phyloP scores from a whole-genome alignment of 1,140 invertebrate genomes.

The Trissolcus basalis region DNA sequence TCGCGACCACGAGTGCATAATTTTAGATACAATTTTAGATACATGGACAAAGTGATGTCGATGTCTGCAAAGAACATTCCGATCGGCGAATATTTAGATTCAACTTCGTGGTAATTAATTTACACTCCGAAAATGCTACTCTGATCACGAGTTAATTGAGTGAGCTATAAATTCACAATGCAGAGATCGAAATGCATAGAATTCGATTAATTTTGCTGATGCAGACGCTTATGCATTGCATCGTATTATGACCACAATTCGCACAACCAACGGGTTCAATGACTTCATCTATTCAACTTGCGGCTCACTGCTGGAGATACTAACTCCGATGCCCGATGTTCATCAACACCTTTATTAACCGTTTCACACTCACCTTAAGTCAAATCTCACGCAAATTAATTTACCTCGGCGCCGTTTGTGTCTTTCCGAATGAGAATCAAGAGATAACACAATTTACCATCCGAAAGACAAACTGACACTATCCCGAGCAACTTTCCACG shows the following conservation, averaged over 20 bases:
- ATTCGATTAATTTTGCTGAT: constrained; percentile 58
- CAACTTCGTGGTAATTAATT: constrained; percentile 36
- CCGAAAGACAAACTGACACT: constrained; percentile 18
- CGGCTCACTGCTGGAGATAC: constrained; percentile 23
- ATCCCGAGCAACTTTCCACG: neutral
- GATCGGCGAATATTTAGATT: constrained; percentile 7
- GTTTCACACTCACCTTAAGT: constrained; percentile 43
- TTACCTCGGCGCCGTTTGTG: constrained; percentile 1
- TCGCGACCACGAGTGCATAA: neutral
- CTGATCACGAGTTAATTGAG: constrained; percentile 38
- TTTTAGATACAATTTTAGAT: too few relatives aligned
- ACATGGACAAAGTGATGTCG: neutral
- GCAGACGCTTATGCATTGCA: constrained; percentile 52
- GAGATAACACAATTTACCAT: constrained; percentile 16
- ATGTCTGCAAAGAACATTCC: constrained; percentile 9
- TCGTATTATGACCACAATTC: constrained; percentile 54
- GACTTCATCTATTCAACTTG: constrained; percentile 38
- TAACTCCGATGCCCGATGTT: constrained; percentile 23
- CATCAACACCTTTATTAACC: constrained; percentile 51
- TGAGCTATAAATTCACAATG: constrained; percentile 49
- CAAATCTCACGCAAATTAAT: constrained; percentile 26
- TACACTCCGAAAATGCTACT: constrained; percentile 28
- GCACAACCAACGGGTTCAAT: constrained; percentile 27
- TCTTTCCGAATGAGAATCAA: constrained; percentile 21
- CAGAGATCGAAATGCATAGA: constrained; percentile 53